Evolutionary conservation across 2,888 invertebrate species (phyloP), one percentile per base, ranked within the genome.

Genomic region (Ashinkailepas kermadecensis): DNA sequence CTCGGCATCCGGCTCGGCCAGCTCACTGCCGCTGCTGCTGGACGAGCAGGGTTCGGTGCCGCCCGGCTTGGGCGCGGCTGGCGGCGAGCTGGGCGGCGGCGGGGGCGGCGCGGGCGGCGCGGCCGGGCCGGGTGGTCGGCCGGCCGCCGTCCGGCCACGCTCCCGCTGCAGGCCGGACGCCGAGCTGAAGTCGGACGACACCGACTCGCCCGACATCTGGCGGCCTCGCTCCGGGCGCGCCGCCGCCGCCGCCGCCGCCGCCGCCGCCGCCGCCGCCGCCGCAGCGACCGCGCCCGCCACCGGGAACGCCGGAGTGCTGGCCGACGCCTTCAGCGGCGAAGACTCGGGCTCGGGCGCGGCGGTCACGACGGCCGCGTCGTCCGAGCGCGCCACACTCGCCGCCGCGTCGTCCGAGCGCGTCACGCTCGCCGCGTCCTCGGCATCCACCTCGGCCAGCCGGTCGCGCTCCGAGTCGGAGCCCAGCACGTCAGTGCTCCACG

Each of bases 401-500:
- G 92, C 92, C 85, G 92, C 92, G 84, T 93, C 93, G 87, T 95
- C 95, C 0, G 94, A 94, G 83, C 91, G 89, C 8, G 91, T 91
- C 23, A 92, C 91, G 85, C 91, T 92, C 59, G 83, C 83, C 18
- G 86, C 85, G 85, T 92, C 92, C 85, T 92, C 92, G 54, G 91
- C 92, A 85, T 93, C 93, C 84, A 93, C 93, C 89, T 97, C 97
- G 0, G 94, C 94, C 85, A 96, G 90, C 82, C 97, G 91, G 39
- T 82, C 78, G 57, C 88, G 87, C 86, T 96, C 95, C 39, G 96
- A 96, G 87, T 97, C 97, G 3, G 96, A 96, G 0, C 94, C 93
- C 79, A 96, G 89, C 23, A 98, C 98, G 88, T 99, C 98, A 82
- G 97, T 97, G 86, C 97, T 97, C 99, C 99, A 99, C 0, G 97